phyloP scores from a whole-genome alignment of 2,888 invertebrate species.

The Sylvicola cinctus region DNA sequence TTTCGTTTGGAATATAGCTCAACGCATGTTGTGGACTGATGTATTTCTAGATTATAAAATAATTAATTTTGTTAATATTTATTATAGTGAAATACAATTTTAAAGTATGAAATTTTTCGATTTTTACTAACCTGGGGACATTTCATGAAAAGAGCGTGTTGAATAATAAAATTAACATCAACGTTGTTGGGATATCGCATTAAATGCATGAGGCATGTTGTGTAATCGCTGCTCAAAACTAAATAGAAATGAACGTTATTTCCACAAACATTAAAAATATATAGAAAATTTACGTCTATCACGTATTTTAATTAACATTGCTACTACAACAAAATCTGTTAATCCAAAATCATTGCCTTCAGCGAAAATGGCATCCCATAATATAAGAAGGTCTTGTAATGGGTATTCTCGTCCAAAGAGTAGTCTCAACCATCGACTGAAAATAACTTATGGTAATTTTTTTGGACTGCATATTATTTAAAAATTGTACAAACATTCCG shows the following conservation, averaged over 20 bases:
- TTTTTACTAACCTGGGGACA: conserved; percentile 20
- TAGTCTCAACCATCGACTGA: conserved; percentile 62
- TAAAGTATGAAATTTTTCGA: neutral
- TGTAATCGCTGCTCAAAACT: conserved; percentile 42
- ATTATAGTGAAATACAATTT: conserved; percentile 1
- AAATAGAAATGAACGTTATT: neutral
- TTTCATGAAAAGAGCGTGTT: conserved; percentile 33
- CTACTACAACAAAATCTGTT: conserved; percentile 49
- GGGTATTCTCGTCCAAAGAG: conserved; percentile 71
- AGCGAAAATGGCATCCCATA: conserved; percentile 72
- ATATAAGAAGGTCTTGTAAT: conserved; percentile 47
- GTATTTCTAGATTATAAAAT: conserved; percentile 13
- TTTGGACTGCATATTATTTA: neutral
- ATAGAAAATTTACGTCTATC: conserved; percentile 35
- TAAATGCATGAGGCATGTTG: conserved; percentile 37
- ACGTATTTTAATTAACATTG: conserved; percentile 54
- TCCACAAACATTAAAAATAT: neutral
- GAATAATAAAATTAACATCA: conserved; percentile 38
- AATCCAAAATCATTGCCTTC: conserved; percentile 34
- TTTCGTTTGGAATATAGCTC: conserved; percentile 13
- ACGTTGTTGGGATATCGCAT: conserved; percentile 46
- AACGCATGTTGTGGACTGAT: conserved; percentile 21
- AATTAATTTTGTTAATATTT: neutral
- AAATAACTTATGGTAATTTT: conserved; percentile 7
- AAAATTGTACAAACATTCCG: conserved; percentile 45